Conservation (phyloP, 2,113 vertebrate species). For the Seriola rivoliana region DNA sequence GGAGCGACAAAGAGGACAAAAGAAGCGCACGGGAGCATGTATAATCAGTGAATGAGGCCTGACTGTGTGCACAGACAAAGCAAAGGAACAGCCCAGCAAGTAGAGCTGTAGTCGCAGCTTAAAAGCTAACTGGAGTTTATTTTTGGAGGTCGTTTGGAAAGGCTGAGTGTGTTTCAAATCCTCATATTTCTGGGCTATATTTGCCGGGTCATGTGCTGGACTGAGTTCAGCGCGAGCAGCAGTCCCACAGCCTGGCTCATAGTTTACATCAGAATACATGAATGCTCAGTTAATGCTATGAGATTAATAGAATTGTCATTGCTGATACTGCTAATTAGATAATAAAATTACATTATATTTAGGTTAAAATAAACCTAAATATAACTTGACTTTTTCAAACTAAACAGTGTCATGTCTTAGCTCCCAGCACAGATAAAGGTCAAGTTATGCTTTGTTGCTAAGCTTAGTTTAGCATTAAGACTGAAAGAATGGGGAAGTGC, state of each 20-base stretch:
- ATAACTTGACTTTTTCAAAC: too few species aligned
- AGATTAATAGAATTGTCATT: not conserved
- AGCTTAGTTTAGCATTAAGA: too few species aligned
- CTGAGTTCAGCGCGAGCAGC: constrained; percentile 15
- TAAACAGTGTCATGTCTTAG: too few species aligned
- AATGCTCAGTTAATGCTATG: not conserved
- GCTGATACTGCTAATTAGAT: not conserved
- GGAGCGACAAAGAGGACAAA: constrained; percentile 4
- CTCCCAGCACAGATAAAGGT: too few species aligned
- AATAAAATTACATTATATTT: not conserved
- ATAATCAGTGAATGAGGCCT: not conserved
- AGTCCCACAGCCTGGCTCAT: constrained; percentile 24
- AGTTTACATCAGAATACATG: not conserved
- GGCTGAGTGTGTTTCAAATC: constrained; percentile 52
- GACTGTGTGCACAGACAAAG: not conserved
- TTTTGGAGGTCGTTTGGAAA: constrained; percentile 51
- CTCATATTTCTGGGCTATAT: constrained; percentile 68
- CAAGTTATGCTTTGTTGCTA: too few species aligned
- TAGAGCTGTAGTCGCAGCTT: not conserved
- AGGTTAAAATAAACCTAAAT: not conserved
- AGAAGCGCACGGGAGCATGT: not conserved
- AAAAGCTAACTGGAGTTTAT: constrained; percentile 51
- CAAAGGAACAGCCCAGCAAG: not conserved
- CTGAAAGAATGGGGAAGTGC: too few species aligned
- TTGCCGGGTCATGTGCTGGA: constrained; percentile 36